A percentile compares a stretch with the other conserved stretches of the same genome.
These are phyloP conservation scores for Dipodomys merriami DNA, from an alignment of 2,113 vertebrate species.

Conservation along the genomic window DNA sequence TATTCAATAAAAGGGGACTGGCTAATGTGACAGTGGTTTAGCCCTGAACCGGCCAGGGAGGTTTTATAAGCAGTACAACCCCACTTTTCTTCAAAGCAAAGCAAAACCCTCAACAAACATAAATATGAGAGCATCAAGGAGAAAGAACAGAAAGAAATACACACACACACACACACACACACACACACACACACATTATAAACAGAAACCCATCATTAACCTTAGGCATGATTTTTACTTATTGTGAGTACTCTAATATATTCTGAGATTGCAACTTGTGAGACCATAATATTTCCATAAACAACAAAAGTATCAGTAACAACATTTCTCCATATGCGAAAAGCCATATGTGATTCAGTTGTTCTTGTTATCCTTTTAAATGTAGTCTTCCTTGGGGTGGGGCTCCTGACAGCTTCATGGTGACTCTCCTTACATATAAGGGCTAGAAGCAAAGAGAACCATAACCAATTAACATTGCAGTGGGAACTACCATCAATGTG, in stretches of 20 bases:
- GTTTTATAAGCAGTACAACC: neutral
- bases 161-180: neutral
- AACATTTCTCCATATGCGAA: neutral
- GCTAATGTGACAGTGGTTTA: neutral
- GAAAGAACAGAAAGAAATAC: neutral
- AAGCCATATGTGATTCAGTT: neutral
- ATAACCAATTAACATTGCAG: conserved; percentile 57
- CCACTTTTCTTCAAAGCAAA: neutral
- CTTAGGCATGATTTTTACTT: neutral
- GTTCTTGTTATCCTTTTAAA: conserved; percentile 7
- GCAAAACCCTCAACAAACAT: neutral
- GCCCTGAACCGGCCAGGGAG: neutral
- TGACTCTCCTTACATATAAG: conserved; percentile 43
- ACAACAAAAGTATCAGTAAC: neutral
- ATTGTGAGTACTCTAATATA: neutral
- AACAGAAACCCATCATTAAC: neutral
- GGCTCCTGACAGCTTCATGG: conserved; percentile 50
- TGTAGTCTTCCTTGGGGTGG: conserved; percentile 10
- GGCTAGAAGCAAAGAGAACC: conserved; percentile 58
- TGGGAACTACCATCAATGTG: neutral
- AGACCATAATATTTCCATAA: neutral
- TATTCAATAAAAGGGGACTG: neutral
- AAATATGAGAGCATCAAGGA: neutral
- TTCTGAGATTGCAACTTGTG: conserved; percentile 7
- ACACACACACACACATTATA: too few species aligned